Percentiles rank a stretch among this genome's conserved stretches.
These are phyloP conservation scores for Latheticus oryzae DNA, from an alignment of 2,888 invertebrate species.

Conservation along the genomic window DNA sequence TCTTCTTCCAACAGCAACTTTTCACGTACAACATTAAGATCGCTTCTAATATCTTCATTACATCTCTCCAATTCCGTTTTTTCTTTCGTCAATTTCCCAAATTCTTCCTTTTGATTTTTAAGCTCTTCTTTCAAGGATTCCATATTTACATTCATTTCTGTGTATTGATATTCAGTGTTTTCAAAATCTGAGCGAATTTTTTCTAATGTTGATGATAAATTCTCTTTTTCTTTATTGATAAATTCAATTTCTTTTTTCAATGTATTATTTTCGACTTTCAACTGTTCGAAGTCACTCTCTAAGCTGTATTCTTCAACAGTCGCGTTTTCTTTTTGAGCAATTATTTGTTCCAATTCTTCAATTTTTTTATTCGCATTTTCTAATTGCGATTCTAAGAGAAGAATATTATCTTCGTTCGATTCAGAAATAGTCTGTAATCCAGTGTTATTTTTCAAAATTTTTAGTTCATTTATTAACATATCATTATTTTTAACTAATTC, in stretches of 20 bases:
- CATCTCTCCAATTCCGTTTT: conserved; percentile 50
- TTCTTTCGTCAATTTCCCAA: conserved; percentile 52
- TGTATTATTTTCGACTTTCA: conserved; percentile 65
- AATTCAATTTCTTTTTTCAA: conserved; percentile 71
- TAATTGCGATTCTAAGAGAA: conserved; percentile 73
- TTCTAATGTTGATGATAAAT: conserved; percentile 64
- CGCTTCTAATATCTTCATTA: conserved; percentile 52
- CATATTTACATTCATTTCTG: conserved; percentile 67
- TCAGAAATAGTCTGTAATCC: conserved; percentile 79
- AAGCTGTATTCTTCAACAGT: not conserved
- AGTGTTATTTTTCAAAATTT: conserved; percentile 72
- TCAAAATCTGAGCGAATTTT: conserved; percentile 65
- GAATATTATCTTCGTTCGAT: conserved; percentile 77
- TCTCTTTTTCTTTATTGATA: conserved; percentile 54
- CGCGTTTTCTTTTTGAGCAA: conserved; percentile 3
- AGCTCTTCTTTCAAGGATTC: conserved; percentile 64
- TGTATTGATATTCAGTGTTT: conserved; percentile 61
- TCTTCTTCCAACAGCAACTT: conserved; percentile 55
- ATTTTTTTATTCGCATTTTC: conserved; percentile 66
- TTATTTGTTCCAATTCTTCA: conserved; percentile 62
- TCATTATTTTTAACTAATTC: conserved; percentile 80
- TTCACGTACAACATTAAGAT: conserved; percentile 56
- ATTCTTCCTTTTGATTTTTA: conserved; percentile 59
- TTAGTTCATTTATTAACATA: conserved; percentile 74
- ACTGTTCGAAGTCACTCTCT: conserved; percentile 16